Percentiles rank a stretch among this genome's conserved stretches.
Evolutionary conservation across 2,888 invertebrate species (phyloP).

Genomic region (Minunthozetes semirufus): DNA sequence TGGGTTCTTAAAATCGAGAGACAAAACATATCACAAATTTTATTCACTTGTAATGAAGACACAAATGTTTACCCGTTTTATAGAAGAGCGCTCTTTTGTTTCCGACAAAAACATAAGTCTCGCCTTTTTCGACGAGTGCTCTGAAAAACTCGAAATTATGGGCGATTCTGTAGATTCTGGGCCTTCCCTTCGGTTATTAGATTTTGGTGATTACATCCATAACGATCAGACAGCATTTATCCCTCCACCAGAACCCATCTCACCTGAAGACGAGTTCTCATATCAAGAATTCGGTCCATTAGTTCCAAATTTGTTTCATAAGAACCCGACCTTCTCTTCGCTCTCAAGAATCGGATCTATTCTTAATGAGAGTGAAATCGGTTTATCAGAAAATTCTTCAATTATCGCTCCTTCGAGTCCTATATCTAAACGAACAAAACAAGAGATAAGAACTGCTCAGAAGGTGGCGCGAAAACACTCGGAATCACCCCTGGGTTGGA

Average conservation of each 20-base stretch:
- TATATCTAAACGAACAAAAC: conserved; percentile 85
- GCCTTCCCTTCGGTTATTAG: conserved; percentile 58
- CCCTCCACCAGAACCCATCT: conserved; percentile 73
- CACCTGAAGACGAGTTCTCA: conserved; percentile 36
- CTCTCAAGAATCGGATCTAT: conserved; percentile 18
- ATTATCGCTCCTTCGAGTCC: conserved; percentile 67
- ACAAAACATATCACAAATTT: conserved; percentile 69
- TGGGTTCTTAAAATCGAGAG: conserved; percentile 75
- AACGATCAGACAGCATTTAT: conserved; percentile 91
- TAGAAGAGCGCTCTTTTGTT: conserved; percentile 96
- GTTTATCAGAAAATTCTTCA: conserved; percentile 8
- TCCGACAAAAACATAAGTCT: conserved; percentile 95
- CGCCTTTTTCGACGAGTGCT: conserved; percentile 95
- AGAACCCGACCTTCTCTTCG: conserved; percentile 40
- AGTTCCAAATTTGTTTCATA: conserved; percentile 50
- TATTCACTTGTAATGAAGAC: conserved; percentile 81
- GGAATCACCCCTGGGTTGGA: conserved; percentile 78
- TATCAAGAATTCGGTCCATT: conserved; percentile 48
- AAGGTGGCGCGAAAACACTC: conserved; percentile 62
- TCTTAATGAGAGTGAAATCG: conserved; percentile 6
- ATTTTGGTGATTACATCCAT: conserved; percentile 64
- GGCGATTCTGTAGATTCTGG: conserved; percentile 28
- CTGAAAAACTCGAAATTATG: conserved; percentile 58
- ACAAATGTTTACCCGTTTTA: conserved; percentile 96
- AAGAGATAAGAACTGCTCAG: conserved; percentile 87